phyloP scores from a whole-genome alignment of 2,113 vertebrate species.

The Peromyscus leucopus region DNA sequence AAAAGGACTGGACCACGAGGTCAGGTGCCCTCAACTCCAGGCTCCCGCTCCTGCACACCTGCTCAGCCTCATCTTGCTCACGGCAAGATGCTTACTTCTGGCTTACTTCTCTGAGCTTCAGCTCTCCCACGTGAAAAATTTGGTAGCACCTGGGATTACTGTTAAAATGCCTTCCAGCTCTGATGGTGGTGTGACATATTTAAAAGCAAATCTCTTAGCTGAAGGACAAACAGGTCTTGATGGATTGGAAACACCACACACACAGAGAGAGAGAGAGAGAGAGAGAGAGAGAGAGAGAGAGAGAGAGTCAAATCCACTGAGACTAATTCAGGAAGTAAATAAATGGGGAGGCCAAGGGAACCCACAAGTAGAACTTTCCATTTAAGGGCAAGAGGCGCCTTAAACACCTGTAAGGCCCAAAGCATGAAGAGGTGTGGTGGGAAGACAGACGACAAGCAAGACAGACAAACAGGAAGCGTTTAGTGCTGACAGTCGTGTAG shows the following conservation, averaged over 20 bases:
- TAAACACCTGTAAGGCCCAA: not conserved
- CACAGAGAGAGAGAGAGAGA: not conserved
- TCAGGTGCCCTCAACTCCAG: not conserved
- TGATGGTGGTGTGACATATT: not conserved
- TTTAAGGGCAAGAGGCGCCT: not conserved
- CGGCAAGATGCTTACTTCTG: not conserved
- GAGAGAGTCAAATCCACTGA: not conserved
- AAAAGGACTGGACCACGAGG: not conserved
- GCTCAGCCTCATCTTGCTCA: not conserved
- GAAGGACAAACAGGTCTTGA: not conserved
- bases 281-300: too few species aligned
- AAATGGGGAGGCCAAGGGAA: not conserved
- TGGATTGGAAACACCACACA: not conserved
- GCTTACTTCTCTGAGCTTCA: not conserved
- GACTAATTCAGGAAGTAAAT: not conserved
- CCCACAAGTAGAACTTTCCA: not conserved
- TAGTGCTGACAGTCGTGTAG: not conserved
- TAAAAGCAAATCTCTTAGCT: not conserved
- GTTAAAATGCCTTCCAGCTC: not conserved
- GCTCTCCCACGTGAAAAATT: not conserved
- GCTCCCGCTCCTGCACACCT: not conserved
- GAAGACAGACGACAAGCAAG: not conserved
- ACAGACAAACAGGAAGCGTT: not conserved
- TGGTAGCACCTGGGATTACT: not conserved
- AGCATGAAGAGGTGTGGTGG: not conserved